A percentile compares a stretch with the other conserved stretches of the same genome.
These are phyloP conservation scores for Onychostoma macrolepis DNA, from an alignment of 2,113 vertebrate genomes.

Conservation along the genomic window DNA sequence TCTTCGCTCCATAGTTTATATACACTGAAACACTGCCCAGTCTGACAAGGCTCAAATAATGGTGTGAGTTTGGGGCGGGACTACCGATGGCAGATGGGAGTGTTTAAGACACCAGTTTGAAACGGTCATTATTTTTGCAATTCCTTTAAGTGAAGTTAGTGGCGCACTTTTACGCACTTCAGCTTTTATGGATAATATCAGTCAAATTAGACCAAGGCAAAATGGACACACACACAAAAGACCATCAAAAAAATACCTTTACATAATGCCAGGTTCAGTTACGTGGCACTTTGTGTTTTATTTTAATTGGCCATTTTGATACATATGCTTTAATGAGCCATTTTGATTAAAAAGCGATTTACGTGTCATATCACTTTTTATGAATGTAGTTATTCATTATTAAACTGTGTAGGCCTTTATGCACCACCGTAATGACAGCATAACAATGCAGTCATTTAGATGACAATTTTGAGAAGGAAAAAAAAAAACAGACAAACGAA, in stretches of 20 bases:
- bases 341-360: not conserved
- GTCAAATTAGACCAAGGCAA: not conserved
- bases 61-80: not conserved
- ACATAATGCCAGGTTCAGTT: not conserved
- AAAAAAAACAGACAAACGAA: constrained; percentile 39
- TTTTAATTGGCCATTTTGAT: not conserved
- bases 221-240: not conserved
- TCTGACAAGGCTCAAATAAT: not conserved
- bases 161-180: not conserved
- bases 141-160: constrained; percentile 2
- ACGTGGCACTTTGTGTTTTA: not conserved
- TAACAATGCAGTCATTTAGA: not conserved
- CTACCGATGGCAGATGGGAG: not conserved
- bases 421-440: not conserved
- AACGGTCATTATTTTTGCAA: not conserved
- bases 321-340: not conserved
- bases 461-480: constrained; percentile 15
- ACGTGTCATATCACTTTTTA: not conserved
- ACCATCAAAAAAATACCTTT: not conserved
- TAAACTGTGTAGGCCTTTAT: not conserved
- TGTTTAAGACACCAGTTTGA: not conserved
- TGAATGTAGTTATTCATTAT: not conserved
- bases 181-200: not conserved
- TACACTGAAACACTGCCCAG: not conserved
- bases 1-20: not conserved